Evolutionary conservation across 2,888 invertebrate genomes (phyloP).

Genomic region (Epinotia nisella): DNA sequence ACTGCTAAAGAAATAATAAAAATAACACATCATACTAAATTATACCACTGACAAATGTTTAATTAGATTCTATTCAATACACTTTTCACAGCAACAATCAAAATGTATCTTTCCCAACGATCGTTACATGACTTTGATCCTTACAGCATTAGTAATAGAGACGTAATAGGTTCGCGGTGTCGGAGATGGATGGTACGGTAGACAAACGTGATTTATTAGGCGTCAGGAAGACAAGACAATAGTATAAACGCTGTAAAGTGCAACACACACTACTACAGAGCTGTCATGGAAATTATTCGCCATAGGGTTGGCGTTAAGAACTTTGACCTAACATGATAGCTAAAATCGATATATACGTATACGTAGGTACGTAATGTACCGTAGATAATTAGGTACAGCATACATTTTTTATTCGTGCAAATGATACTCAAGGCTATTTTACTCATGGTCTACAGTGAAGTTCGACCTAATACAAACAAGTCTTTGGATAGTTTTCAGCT

Average conservation of each 20-base stretch:
- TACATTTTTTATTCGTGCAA: no score
- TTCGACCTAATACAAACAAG: not conserved
- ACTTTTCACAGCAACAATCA: slow-evolving; percentile 30
- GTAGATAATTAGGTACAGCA: no score
- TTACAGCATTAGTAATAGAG: slow-evolving; percentile 8
- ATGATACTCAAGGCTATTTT: not conserved
- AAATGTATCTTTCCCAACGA: slow-evolving; percentile 18
- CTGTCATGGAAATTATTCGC: slow-evolving; percentile 30
- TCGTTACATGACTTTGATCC: not conserved
- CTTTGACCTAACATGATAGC: not conserved
- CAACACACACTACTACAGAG: slow-evolving; percentile 45
- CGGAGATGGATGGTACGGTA: slow-evolving; percentile 30
- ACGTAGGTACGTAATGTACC: no score
- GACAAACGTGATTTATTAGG: slow-evolving; percentile 50
- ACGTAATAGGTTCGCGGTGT: slow-evolving; percentile 12
- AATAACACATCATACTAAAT: not conserved
- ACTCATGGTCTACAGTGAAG: not conserved
- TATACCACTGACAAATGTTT: not conserved
- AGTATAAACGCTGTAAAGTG: slow-evolving; percentile 50
- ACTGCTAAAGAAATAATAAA: not conserved
- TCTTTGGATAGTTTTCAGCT: not conserved
- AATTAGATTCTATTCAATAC: slow-evolving; percentile 34
- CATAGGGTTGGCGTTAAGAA: slow-evolving; percentile 36
- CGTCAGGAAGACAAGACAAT: slow-evolving; percentile 53
- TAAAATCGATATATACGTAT: no score